Base-by-base conservation (phyloP, 2,113 vertebrate genomes). In the Aegithalos caudatus region DNA sequence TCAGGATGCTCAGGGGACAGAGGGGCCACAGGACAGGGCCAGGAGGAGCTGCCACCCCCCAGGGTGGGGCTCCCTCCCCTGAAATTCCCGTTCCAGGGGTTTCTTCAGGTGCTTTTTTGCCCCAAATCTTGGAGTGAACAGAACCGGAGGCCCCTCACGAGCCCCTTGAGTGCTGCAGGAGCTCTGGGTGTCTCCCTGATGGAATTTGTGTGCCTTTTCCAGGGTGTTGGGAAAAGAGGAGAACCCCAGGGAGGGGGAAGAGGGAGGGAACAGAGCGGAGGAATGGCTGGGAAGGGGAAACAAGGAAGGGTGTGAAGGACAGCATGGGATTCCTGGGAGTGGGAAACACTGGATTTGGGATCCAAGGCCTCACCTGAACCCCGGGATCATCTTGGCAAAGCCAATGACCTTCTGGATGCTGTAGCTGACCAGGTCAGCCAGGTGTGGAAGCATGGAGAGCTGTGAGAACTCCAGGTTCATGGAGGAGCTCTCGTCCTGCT, bases 301-400 rank as follows among this genome's bases (percentile, higher is more conserved):
- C 4, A 11, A 42, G 37, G 62, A 22, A 8, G n/a, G 42, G n/a
- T 35, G 71, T 2, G 38, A 35, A n/a, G 31, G 54, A 58, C 12
- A 40, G 70, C 38, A 28, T 0, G 1, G 53, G 28, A 47, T 80
- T 64, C 71, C 74, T 0, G 0, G 27, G 56, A 10, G 37, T 1
- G 5, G 70, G 28, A 57, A 58, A 35, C 12, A 0, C 1, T 0
- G 0, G 28, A 19, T 14, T 12, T 16, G 60, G 35, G 35, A 29
- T 20, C 20, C 16, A 11, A 3, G 17, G 66, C 8, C 97, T 92
- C 92, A 99, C 99, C 98, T 99, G 98, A 99, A 99, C 1, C 99
- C 99, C 0, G 99, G 99, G 95, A 99, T 99, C 99, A 99, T 99
- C 95, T 99, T 99, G 92, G 99, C 99, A 90, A 99, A 99, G 90